Base-by-base conservation (phyloP, 2,113 vertebrate genomes). In the Brachyhypopomus occidentalis region DNA sequence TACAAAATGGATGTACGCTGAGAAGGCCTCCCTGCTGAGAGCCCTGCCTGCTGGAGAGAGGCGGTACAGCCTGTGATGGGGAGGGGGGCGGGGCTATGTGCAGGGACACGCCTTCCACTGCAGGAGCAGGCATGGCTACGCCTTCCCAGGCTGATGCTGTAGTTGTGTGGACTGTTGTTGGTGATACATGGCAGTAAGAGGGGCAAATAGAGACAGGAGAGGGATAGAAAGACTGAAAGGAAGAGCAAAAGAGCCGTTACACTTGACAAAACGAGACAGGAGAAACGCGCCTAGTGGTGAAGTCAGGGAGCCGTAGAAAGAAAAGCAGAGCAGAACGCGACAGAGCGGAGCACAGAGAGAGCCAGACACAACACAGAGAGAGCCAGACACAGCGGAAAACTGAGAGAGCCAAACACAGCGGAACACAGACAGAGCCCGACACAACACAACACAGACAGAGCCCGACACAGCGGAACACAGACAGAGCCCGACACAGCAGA, bases 141-240 rank as follows among this genome's bases (percentile, higher is more conserved):
- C 73, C 80, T 74, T 48, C 75, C 72, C 58, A 55, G 6, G 72
- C 72, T 70, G 81, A 75, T 79, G 38, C 60, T 45, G 34, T 83
- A 76, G 77, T 80, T 76, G 66, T 4, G 2, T 22, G 58, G 67
- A 82, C 74, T 75, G 77, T 59, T 72, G 69, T 14, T 1, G 7
- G 45, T 52, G 12, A 12, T 2, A 52, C 45, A 52, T 11, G 12
- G 14, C 22, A 27, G 48, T 41, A 73, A 59, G 62, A 34, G 22
- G 25, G 48, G 27, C 2, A 45, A 14, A 20, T 27, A 34, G 1
- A 7, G 27, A 30, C 8, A 22, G 7, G 5, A 62, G 22, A 62
- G 66, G 34, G 55, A 20, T 56, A 27, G n/a, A 52, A 27, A 75
- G 58, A 41, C 20, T 59, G 77, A 69, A 34, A 56, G 77, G 23